Evolutionary conservation across 2,888 invertebrate genomes (phyloP).

Genomic region (Invenusta paracnida): DNA sequence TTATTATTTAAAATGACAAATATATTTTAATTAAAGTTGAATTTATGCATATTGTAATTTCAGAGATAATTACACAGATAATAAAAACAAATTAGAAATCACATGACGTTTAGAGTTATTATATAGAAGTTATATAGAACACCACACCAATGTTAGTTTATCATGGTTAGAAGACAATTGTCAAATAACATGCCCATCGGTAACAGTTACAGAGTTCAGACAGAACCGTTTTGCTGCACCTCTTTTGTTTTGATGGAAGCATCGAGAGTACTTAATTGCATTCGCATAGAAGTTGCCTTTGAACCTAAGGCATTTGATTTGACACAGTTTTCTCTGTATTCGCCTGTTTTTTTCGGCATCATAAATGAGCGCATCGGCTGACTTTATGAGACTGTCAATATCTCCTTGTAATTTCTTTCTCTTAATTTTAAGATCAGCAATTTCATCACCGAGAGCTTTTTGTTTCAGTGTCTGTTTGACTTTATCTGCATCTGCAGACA

Average conservation of each 20-base stretch:
- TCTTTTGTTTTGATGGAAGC: conserved; percentile 29
- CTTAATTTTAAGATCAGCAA: conserved; percentile 27
- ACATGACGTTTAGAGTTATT: conserved; percentile 26
- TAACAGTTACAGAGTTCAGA: conserved; percentile 29
- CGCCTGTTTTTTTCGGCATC: conserved; percentile 9
- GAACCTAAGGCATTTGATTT: conserved; percentile 10
- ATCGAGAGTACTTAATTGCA: conserved; percentile 26
- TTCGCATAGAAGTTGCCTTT: conserved; percentile 26
- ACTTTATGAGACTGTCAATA: conserved; percentile 25
- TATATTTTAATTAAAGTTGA: conserved; percentile 29
- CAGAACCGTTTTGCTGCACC: conserved; percentile 15
- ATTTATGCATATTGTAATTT: conserved; percentile 26
- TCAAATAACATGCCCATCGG: too few relatives aligned
- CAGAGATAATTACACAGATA: conserved; percentile 29
- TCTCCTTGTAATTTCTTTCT: conserved; percentile 25
- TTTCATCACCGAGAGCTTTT: conserved; percentile 25
- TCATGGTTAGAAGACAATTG: too few relatives aligned
- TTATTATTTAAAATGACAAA: conserved; percentile 29
- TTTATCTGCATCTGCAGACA: conserved; percentile 29
- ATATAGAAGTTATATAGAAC: too few relatives aligned
- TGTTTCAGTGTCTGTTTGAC: conserved; percentile 26
- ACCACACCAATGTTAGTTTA: too few relatives aligned
- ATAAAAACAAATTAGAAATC: conserved; percentile 29
- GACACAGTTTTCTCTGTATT: conserved; percentile 15
- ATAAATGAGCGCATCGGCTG: conserved; percentile 27